Evolutionary conservation across 2,888 invertebrate genomes (phyloP).

Genomic region (Agelastica alni): DNA sequence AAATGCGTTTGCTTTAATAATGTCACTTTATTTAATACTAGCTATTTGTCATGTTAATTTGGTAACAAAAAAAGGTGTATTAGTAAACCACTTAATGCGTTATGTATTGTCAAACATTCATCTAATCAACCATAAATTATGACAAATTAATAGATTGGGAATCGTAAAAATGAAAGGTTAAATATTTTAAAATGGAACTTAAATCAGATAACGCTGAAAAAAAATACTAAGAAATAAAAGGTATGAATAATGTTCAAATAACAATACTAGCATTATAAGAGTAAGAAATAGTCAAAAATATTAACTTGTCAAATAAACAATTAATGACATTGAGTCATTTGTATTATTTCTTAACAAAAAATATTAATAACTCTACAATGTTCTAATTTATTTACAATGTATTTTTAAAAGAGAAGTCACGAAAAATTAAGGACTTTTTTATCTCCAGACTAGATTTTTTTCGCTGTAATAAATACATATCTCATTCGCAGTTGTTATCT

Average conservation of each 20-base stretch:
- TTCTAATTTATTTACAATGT: too few species aligned
- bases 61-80: not conserved
- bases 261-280: not conserved
- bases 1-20: too few species aligned
- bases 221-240: not conserved
- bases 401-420: too few species aligned
- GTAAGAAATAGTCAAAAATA: constrained; percentile 4
- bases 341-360: too few species aligned
- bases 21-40: too few species aligned
- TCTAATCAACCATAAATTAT: constrained; percentile 6
- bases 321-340: too few species aligned
- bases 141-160: constrained; percentile 2
- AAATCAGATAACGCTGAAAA: constrained; percentile 1
- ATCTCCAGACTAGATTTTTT: too few species aligned
- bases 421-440: too few species aligned
- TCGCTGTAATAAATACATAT: too few species aligned
- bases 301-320: constrained; percentile 2
- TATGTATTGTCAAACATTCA: constrained; percentile 19
- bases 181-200: not conserved
- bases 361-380: too few species aligned
- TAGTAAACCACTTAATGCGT: constrained; percentile 12
- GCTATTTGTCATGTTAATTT: too few species aligned
- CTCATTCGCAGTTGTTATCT: too few species aligned
- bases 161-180: constrained; percentile 9
- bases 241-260: not conserved